A percentile compares a stretch with the other conserved stretches of the same genome.
Conservation (phyloP, 1,140 invertebrate genomes). For the Rhopalosiphum maidis region DNA sequence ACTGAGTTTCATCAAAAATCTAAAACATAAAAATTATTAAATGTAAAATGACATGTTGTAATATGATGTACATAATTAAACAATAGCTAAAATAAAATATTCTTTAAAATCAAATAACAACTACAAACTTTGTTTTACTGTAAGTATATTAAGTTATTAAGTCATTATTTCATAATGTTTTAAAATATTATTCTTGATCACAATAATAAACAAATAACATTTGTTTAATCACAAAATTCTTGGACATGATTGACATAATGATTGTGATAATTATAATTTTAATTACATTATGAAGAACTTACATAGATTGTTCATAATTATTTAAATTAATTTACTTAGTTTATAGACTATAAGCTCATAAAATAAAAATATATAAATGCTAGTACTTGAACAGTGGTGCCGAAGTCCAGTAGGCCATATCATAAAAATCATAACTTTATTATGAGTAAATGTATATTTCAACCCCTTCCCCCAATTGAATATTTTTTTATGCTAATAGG, state of each 20-base stretch:
- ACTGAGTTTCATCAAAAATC: constrained; percentile 99
- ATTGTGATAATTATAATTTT: not conserved
- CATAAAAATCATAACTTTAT: too few relatives aligned
- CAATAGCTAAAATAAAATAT: not conserved
- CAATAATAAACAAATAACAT: not conserved
- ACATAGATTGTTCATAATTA: not conserved
- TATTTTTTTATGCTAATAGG: too few relatives aligned
- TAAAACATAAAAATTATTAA: constrained; percentile 63
- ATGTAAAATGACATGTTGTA: not conserved
- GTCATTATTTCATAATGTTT: not conserved
- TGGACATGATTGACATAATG: too few relatives aligned
- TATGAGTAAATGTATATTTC: too few relatives aligned
- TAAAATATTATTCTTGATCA: not conserved
- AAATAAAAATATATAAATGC: too few relatives aligned
- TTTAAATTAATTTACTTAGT: not conserved
- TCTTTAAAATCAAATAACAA: not conserved
- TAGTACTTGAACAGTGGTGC: too few relatives aligned
- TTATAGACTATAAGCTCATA: too few relatives aligned
- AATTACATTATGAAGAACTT: not conserved
- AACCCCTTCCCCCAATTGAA: too few relatives aligned
- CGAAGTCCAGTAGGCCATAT: too few relatives aligned
- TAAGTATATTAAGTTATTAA: not conserved
- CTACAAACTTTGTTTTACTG: not conserved
- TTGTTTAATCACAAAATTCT: not conserved
- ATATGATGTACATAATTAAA: not conserved